Conservation (phyloP, 2,888 invertebrate genomes). For the Agonopterix subpropinquella region DNA sequence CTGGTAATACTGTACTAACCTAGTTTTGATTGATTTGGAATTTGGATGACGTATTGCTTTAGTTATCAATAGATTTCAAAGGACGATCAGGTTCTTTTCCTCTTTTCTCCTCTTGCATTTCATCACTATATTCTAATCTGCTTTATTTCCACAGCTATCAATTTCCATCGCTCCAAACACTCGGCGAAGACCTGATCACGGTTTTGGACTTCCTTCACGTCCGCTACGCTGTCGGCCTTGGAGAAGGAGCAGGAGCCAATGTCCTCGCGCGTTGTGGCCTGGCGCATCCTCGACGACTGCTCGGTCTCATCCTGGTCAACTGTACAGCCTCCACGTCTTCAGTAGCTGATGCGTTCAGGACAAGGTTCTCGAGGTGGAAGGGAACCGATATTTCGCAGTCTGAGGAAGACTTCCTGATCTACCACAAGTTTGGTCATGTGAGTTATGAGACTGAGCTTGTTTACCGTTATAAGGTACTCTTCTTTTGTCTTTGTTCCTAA, state of each 20-base stretch:
- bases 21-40: too few species aligned
- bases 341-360: slow-evolving; percentile 89
- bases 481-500: slow-evolving; percentile 40
- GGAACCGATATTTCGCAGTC: slow-evolving; percentile 89
- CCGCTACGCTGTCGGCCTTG: slow-evolving; percentile 88
- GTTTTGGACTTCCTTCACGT: slow-evolving; percentile 89
- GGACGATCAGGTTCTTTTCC: too few species aligned
- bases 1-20: too few species aligned
- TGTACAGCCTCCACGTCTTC: slow-evolving; percentile 91
- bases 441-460: slow-evolving; percentile 66
- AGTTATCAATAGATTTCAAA: too few species aligned
- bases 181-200: slow-evolving; percentile 88
- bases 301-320: slow-evolving; percentile 90
- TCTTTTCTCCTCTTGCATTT: too few species aligned
- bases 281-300: slow-evolving; percentile 84
- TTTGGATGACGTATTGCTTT: too few species aligned
- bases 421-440: slow-evolving; percentile 95
- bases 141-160: slow-evolving; percentile 74
- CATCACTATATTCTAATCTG: not conserved
- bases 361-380: slow-evolving; percentile 90
- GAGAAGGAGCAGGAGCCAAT: slow-evolving; percentile 93
- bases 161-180: slow-evolving; percentile 87
- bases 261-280: slow-evolving; percentile 89
- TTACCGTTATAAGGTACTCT: slow-evolving; percentile 59
- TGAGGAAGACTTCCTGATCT: slow-evolving; percentile 90